Evolutionary conservation across 2,113 vertebrate species (phyloP).

Genomic region (Strix uralensis): DNA sequence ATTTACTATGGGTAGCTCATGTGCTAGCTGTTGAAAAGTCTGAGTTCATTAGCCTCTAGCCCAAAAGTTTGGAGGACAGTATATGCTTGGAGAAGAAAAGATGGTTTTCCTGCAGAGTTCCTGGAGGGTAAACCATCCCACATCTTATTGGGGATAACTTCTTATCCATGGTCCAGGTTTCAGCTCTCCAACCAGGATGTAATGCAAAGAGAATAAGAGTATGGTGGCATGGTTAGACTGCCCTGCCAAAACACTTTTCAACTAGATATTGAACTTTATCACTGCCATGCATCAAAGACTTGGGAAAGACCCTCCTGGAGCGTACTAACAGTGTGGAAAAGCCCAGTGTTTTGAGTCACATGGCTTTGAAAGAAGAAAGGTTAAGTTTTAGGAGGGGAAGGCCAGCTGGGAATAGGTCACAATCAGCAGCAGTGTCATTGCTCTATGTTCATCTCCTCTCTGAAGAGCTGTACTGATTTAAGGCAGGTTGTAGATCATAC

Average conservation of each 20-base stretch:
- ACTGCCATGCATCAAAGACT: fast-evolving
- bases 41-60: neutral
- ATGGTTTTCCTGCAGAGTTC: fast-evolving
- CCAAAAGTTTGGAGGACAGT: neutral
- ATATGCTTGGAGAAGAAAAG: neutral
- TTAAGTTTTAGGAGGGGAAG: neutral
- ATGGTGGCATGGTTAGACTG: no score
- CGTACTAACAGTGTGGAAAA: fast-evolving
- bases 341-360: fast-evolving
- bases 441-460: fast-evolving
- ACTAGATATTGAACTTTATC: neutral
- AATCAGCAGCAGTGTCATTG: neutral
- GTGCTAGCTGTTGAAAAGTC: neutral
- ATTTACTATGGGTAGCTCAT: neutral
- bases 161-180: neutral
- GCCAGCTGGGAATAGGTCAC: neutral
- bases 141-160: fast-evolving
- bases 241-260: neutral
- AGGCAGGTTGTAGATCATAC: neutral
- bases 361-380: neutral
- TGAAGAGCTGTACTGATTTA: neutral
- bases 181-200: neutral
- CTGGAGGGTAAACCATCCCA: neutral
- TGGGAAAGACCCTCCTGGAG: neutral
- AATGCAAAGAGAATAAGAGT: neutral